These are phyloP conservation scores for Rhopilema esculentum DNA, from an alignment of 30 jellyfish, hydroid and myxozoan species.

Conservation along the genomic window DNA sequence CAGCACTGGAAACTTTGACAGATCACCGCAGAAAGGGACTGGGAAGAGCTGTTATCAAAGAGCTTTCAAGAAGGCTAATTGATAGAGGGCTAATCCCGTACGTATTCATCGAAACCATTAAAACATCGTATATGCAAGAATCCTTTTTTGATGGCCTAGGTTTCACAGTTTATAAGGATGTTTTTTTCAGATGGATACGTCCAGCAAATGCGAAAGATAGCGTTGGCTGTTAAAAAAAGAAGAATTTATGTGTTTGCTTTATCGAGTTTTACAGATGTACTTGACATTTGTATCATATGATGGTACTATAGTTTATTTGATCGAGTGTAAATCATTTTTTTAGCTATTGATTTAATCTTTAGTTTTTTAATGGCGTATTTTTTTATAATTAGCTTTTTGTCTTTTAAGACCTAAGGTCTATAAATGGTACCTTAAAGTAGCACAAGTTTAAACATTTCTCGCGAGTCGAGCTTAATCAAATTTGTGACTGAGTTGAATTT, in stretches of 20 bases:
- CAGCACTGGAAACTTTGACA: constrained; percentile 59
- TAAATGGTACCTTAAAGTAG: no score
- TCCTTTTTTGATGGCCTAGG: constrained; percentile 55
- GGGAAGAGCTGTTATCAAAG: constrained; percentile 52
- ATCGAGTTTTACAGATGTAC: background rate
- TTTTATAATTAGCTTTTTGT: no score
- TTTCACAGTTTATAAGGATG: constrained; percentile 18
- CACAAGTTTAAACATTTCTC: no score
- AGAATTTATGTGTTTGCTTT: background rate
- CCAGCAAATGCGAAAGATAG: background rate
- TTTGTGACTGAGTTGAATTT: no score
- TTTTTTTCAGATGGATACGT: constrained; percentile 7
- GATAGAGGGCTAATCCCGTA: constrained; percentile 39
- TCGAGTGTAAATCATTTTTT: no score
- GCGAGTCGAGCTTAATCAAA: no score
- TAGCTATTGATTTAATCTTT: no score
- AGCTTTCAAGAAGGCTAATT: constrained; percentile 13
- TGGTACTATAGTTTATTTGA: no score
- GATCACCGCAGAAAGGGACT: constrained; percentile 62
- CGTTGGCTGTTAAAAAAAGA: background rate
- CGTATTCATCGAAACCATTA: constrained; percentile 51
- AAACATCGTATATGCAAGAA: constrained; percentile 40
- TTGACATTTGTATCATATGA: no score
- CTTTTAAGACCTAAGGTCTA: no score
- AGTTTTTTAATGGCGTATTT: no score